phyloP scores from a whole-genome alignment of 2,797 vertebrate genomes.

The Linurgus olivaceus region DNA sequence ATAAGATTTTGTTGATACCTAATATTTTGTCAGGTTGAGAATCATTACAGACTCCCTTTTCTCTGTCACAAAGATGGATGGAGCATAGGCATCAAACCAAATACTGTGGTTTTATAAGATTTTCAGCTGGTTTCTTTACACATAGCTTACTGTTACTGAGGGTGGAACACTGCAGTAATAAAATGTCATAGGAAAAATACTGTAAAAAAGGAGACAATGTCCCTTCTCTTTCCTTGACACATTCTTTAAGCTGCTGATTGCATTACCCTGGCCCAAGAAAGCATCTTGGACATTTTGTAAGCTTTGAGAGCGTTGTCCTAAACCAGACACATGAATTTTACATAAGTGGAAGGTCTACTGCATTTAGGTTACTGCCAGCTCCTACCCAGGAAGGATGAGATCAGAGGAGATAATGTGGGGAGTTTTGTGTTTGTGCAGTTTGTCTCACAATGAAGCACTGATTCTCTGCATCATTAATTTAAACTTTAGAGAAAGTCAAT shows the following conservation, averaged over 20 bases:
- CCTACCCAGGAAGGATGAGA: not conserved
- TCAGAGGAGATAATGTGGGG: not conserved
- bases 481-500: not conserved
- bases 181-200: not conserved
- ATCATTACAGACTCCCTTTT: not conserved
- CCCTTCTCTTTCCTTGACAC: not conserved
- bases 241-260: not conserved
- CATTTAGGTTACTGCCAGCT: not conserved
- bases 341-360: not conserved
- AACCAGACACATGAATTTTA: not conserved
- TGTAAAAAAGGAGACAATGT: not conserved
- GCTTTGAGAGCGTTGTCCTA: not conserved
- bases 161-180: not conserved
- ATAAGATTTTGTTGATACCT: not conserved
- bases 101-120: not conserved
- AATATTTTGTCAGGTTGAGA: not conserved
- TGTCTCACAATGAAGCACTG: not conserved
- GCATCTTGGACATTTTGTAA: not conserved
- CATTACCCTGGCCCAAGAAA: not conserved
- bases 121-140: not conserved
- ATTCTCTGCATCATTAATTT: not conserved
- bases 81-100: not conserved
- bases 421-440: not conserved
- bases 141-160: not conserved
- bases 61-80: not conserved